Conservation (phyloP, 2,888 invertebrate genomes). For the Tuta absoluta region DNA sequence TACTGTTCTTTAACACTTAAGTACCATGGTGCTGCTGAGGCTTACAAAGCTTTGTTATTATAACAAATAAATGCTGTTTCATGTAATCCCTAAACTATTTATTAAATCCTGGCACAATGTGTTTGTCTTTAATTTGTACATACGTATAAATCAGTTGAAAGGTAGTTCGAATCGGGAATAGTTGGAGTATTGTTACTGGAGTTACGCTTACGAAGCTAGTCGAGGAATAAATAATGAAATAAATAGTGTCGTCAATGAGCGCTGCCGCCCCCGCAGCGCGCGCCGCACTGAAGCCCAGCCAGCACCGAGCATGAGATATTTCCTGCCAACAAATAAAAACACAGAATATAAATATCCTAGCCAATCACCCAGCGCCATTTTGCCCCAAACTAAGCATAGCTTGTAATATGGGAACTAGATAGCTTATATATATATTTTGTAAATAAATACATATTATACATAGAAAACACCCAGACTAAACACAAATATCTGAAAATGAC, state of each 20-base stretch:
- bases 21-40: conserved; percentile 64
- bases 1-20: conserved; percentile 47
- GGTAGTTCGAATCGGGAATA: conserved; percentile 33
- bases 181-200: conserved; percentile 47
- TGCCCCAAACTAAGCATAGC: no score
- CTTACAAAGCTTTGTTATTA: conserved; percentile 44
- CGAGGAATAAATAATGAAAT: conserved; percentile 65
- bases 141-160: conserved; percentile 34
- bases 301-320: conserved; percentile 58
- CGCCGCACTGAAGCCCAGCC: conserved; percentile 57
- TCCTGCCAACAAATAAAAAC: conserved; percentile 43
- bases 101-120: conserved; percentile 47
- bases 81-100: conserved; percentile 44
- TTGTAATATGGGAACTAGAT: no score
- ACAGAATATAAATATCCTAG: no score
- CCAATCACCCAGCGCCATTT: no score
- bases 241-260: conserved; percentile 59
- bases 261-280: conserved; percentile 35
- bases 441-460: no score
- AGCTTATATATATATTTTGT: no score
- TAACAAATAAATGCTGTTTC: conserved; percentile 67
- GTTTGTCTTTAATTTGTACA: conserved; percentile 45
- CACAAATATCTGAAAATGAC: no score
- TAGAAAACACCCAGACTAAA: no score
- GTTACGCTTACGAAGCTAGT: conserved; percentile 57